These are phyloP conservation scores for Plestiodon gilberti DNA, from an alignment of 2,113 vertebrate species.

Conservation along the genomic window DNA sequence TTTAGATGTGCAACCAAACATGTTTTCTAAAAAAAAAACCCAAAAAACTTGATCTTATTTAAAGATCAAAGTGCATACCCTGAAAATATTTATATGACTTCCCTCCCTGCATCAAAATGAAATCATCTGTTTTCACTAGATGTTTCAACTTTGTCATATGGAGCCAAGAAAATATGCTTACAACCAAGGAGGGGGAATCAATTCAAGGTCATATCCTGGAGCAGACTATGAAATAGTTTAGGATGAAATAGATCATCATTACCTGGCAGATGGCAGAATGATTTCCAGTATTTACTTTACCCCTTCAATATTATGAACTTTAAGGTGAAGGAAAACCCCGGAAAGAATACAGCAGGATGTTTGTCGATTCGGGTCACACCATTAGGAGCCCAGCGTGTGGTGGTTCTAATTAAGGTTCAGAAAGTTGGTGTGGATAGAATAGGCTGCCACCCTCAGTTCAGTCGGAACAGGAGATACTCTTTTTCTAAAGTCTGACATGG, in stretches of 20 bases:
- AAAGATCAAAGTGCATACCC: slow-evolving; percentile 29
- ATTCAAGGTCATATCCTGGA: slow-evolving; percentile 11
- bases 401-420: not conserved
- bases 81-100: slow-evolving; percentile 9
- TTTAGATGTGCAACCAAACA: slow-evolving; percentile 31
- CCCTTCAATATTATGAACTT: not conserved
- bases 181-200: slow-evolving; percentile 28
- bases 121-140: slow-evolving; percentile 38
- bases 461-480: not conserved
- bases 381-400: not conserved
- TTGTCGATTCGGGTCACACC: not conserved
- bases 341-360: not conserved
- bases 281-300: not conserved
- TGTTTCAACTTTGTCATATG: slow-evolving; percentile 12
- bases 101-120: not conserved
- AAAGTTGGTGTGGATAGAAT: not conserved
- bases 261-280: not conserved
- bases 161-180: slow-evolving; percentile 19
- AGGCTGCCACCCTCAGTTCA: not conserved
- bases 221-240: not conserved
- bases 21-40: no score
- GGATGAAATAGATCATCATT: slow-evolving; percentile 34
- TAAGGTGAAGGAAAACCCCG: not conserved
- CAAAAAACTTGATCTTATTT: not conserved
- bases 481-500: not conserved